Evolutionary conservation across 2,113 vertebrate genomes (phyloP), one percentile per base, ranked within the genome.

Genomic region (Dipodomys spectabilis): DNA sequence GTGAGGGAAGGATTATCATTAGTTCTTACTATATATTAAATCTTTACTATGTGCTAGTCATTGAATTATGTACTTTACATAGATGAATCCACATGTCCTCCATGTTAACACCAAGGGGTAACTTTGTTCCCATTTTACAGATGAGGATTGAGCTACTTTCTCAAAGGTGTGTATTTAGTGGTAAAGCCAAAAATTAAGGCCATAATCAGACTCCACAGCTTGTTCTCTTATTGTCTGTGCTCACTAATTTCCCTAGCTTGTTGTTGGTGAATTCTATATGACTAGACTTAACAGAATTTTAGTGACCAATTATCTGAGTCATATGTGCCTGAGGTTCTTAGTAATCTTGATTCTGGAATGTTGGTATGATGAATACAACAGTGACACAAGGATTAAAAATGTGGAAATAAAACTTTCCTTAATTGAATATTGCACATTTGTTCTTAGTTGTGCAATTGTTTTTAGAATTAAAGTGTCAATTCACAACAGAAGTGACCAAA

Each of bases 101-200:
- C 6, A 68, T 64, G 44, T 15, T 39, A 90, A 39, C 6, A 8
- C 23, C 85, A 90, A 90, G 74, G 83, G 60, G 27, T 75, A 68
- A 79, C 44, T 35, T 35, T 74, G 28, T 78, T 95, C 83, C 11
- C 44, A 44, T 77, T 92, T 93, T 94, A 90, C 25, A 95, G 67
- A 88, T 71, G 8, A 78, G 44, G 64, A 77, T 77, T 82, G 84
- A 80, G 45, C 27, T 83, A 87, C 0, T 87, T 67, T 53, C 62
- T 72, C 73, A 92, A 93, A 44, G 68, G 30, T 64, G 90, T 30
- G n/a, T 3, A 72, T 72, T 86, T 93, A 73, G 12, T 67, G 53
- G 60, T 57, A 68, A 92, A 82, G 6, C 0, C 27, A 72, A 35
- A 32, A 88, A 91, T 93, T 73, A 82, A 88, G 89, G 19, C 19